Percentiles rank a stretch among this genome's conserved stretches.
These are phyloP conservation scores for Entosphenus tridentatus DNA, from an alignment of 2,113 vertebrate species.

Conservation along the genomic window DNA sequence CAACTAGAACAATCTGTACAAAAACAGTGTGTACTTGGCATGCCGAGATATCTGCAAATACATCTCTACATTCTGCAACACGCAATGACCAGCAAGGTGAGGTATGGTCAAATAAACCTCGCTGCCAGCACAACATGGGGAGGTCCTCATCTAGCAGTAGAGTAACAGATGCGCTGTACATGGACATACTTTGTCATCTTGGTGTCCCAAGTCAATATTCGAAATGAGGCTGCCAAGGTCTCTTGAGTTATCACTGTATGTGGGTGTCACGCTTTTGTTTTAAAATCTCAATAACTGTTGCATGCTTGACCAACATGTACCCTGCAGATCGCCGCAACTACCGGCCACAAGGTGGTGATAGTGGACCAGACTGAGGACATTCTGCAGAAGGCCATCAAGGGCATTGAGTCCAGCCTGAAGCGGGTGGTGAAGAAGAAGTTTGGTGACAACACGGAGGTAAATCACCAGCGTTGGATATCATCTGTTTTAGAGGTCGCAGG, in stretches of 20 bases:
- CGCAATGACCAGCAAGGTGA: too few relatives aligned
- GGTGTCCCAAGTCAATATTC: background rate
- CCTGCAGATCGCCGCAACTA: constrained; percentile 50
- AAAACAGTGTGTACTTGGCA: too few relatives aligned
- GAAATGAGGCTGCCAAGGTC: background rate
- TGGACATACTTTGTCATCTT: background rate
- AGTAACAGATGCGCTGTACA: too few relatives aligned
- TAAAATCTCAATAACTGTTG: background rate
- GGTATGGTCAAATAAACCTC: too few relatives aligned
- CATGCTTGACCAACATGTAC: background rate
- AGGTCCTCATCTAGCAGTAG: too few relatives aligned
- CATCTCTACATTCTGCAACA: too few relatives aligned
- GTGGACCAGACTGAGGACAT: constrained; percentile 77
- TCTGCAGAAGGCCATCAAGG: constrained; percentile 47
- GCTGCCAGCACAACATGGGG: too few relatives aligned
- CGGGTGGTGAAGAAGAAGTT: constrained; percentile 81
- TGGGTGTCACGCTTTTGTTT: too few relatives aligned
- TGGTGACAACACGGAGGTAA: constrained; percentile 64
- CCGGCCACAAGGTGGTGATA: constrained; percentile 65
- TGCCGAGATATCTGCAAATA: too few relatives aligned
- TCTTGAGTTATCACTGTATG: background rate
- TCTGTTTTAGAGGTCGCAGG: background rate
- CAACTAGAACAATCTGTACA: too few relatives aligned
- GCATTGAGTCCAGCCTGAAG: constrained; percentile 57
- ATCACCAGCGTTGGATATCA: background rate